Evolutionary conservation across 2,888 invertebrate genomes (phyloP), one percentile per base, ranked within the genome.

Genomic region (Ophion costatus): DNA sequence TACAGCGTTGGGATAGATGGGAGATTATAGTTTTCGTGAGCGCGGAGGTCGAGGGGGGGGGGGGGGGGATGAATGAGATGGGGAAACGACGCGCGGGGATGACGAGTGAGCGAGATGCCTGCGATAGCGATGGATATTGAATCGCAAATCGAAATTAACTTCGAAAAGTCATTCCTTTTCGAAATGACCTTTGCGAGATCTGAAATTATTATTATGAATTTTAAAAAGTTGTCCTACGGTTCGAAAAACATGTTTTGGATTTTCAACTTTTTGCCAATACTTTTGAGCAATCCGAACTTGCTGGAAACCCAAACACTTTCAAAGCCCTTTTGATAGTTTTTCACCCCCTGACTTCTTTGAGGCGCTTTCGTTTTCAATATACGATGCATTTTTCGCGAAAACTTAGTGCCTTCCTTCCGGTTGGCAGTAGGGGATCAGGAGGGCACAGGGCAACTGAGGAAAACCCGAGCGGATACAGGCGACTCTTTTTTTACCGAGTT

Each of bases 1-100:
- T 20, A 63, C 7, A 38, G 9, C 38, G 61, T 63, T 22, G 22
- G 22, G 0, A 22, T 64, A 64, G 59, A 59, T 29, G 24, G 24
- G 63, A 73, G 51, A 66, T 24, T 56, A 56, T 76, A n/a, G 45
- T 33, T 51, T 33, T n/a, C 29, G 56, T 22, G 38, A 20, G 20
- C 57, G 22, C 51, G 51, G 51, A 7, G 33, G 33, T 33, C n/a
- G n/a, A n/a, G n/a, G 33, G 5, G 5, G 17, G 14, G 0, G 14
- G 17, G 51, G 51, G 51, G 51, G 51, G 14, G 33, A 38, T 59
- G 51, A 17, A 17, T 17, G 51, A 17, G 51, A 51, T 17, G 51
- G 14, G 51, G 17, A 51, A 51, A 17, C 17, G 51, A 2, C 51
- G 51, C 5, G 17, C 17, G 51, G 17, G 51, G 17, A 14, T 45